Evolutionary conservation across 2,888 invertebrate genomes (phyloP).

Genomic region (Megastigmus dorsalis): DNA sequence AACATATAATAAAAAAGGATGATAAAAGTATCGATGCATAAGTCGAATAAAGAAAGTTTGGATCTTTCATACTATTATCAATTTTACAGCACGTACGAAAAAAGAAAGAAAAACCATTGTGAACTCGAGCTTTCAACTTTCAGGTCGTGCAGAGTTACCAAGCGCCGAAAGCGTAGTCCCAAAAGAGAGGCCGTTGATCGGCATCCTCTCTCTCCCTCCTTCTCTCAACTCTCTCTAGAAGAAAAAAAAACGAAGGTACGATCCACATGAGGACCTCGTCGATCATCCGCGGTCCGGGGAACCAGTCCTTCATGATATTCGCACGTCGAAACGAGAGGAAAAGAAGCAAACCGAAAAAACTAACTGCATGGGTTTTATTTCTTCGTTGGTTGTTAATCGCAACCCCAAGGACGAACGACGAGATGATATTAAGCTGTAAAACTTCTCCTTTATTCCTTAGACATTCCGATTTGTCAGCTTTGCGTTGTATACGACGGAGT

Average conservation of each 20-base stretch:
- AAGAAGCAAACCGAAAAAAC: neutral
- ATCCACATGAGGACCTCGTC: neutral
- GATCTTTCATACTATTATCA: no score
- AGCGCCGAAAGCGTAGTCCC: constrained; percentile 34
- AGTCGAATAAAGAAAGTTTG: no score
- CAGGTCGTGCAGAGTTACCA: constrained; percentile 51
- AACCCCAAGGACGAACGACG: neutral
- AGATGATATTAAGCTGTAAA: constrained; percentile 38
- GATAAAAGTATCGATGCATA: no score
- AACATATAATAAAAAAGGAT: no score
- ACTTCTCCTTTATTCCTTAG: constrained; percentile 48
- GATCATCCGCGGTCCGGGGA: neutral
- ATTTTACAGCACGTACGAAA: no score
- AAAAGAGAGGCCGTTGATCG: neutral
- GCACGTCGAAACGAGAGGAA: neutral
- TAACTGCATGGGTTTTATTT: no score
- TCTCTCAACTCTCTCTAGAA: constrained; percentile 8
- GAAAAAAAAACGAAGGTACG: no score
- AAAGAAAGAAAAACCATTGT: no score
- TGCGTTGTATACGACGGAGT: constrained; percentile 1
- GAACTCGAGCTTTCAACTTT: no score
- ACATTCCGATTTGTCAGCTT: constrained; percentile 50
- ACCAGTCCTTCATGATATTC: neutral
- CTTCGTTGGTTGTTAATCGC: neutral
- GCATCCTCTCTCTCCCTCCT: constrained; percentile 15